Base-by-base conservation (phyloP, 1,140 invertebrate species). In the Steinernema khuongi region DNA sequence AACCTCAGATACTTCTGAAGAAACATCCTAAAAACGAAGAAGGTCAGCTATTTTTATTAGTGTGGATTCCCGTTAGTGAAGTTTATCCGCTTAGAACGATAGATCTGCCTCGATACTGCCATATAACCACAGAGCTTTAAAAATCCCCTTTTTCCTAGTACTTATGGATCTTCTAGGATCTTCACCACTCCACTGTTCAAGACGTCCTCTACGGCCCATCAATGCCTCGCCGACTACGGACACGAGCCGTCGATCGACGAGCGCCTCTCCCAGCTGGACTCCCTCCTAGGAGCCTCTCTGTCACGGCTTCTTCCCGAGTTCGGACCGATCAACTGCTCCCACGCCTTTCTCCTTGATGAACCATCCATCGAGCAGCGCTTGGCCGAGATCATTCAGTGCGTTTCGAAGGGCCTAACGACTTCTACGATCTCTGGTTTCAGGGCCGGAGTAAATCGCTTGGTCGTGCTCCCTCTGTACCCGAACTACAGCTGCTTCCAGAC, bases 361-460 rank as follows among this genome's bases (percentile, higher is more conserved):
- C 60, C 71, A 2, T 68, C 50, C 2, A 72, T 79, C 22, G 77
- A 75, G 74, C 14, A 68, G 4, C 36, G 26, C 7, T n/a, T 78
- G 68, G 31, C 29, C 17, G 29, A 31, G 14, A 71, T 78, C 70
- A 44, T 73, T 78, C 19, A 7, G 4, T 77, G 11, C 31, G 70
- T 73, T 71, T 14, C 33, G 43, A 60, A 28, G 19, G 26, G n/a
- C 2, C 17, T 1, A 67, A 7, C n/a, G 36, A 41, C 14, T 7
- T 73, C 70, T 36, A 11, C 41, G 32, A 72, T 77, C 41, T 2
- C 50, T 78, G 44, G 29, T 71, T 78, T 78, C 30, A 78, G 77
- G 11, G 19, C 26, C 17, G 76, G 76, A 44, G 33, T 67, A 7
- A 70, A 78, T 33, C 32, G 66, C 30, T 30, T 78, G 17, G 43